These are phyloP conservation scores for Trochalopteron elliotii DNA, from an alignment of 2,113 vertebrate genomes.

Conservation along the genomic window DNA sequence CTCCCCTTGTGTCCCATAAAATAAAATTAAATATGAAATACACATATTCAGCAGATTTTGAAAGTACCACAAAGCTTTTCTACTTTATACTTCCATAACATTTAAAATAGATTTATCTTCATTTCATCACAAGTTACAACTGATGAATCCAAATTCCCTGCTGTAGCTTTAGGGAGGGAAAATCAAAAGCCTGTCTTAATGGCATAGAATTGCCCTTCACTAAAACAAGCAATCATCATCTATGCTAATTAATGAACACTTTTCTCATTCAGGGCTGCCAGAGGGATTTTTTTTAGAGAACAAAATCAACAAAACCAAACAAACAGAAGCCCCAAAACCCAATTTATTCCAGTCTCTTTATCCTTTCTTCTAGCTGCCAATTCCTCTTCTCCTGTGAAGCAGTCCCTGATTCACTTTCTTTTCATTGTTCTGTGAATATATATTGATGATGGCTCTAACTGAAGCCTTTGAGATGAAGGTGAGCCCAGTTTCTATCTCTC, in stretches of 20 bases:
- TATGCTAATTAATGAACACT: conserved; percentile 27
- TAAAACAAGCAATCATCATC: not conserved
- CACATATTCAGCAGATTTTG: not conserved
- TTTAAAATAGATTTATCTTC: not conserved
- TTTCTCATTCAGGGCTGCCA: not conserved
- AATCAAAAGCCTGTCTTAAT: not conserved
- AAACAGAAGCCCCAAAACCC: not conserved
- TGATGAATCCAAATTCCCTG: not conserved
- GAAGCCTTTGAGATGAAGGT: not conserved
- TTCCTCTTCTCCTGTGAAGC: not conserved
- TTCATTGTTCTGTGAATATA: not conserved
- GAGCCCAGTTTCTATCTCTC: not conserved
- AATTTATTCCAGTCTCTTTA: not conserved
- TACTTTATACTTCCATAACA: not conserved
- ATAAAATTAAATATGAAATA: not conserved
- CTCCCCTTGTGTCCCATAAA: not conserved
- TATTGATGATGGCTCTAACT: not conserved
- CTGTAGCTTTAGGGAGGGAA: not conserved
- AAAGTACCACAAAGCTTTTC: not conserved
- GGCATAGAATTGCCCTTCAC: not conserved
- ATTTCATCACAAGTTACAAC: not conserved
- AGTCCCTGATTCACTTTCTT: not conserved
- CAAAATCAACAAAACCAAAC: not conserved
- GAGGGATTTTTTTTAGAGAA: conserved; percentile 7
- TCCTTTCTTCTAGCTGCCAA: not conserved